phyloP scores from a whole-genome alignment of 2,888 invertebrate genomes.

The Caradrina clavipalpis region DNA sequence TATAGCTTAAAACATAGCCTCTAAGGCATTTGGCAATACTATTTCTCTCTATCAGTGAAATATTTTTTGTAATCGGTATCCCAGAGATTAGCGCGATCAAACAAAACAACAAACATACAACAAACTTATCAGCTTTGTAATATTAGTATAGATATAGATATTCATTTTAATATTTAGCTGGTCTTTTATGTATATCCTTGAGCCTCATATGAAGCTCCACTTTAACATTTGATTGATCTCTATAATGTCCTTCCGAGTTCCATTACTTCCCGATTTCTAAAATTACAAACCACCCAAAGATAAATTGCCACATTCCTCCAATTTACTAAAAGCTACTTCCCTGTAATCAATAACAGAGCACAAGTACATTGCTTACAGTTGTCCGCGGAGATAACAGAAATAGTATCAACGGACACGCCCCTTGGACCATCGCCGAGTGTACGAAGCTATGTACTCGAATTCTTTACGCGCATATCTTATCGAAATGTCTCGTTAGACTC shows the following conservation, averaged over 20 bases:
- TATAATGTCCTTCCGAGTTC: neutral
- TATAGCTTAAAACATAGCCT: no score
- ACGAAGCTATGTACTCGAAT: constrained; percentile 35
- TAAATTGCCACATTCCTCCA: neutral
- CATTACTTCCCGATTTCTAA: neutral
- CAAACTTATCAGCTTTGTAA: neutral
- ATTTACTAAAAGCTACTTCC: constrained; percentile 19
- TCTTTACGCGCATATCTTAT: constrained; percentile 34
- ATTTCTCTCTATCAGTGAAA: no score
- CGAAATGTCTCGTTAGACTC: constrained; percentile 5
- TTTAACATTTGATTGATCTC: neutral
- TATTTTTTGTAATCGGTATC: no score
- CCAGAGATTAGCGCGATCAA: no score
- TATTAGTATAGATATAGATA: no score
- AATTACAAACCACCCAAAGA: constrained; percentile 11
- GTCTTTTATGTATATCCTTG: neutral
- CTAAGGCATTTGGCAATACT: no score
- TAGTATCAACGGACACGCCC: constrained; percentile 39
- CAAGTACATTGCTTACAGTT: constrained; percentile 8
- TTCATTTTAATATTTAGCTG: no score
- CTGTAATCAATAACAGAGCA: constrained; percentile 12
- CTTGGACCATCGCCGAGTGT: constrained; percentile 59
- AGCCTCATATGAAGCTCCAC: neutral
- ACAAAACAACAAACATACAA: no score
- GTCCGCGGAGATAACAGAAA: constrained; percentile 46